Conservation (phyloP, 2,888 invertebrate genomes). For the Athrips mouffetella region DNA sequence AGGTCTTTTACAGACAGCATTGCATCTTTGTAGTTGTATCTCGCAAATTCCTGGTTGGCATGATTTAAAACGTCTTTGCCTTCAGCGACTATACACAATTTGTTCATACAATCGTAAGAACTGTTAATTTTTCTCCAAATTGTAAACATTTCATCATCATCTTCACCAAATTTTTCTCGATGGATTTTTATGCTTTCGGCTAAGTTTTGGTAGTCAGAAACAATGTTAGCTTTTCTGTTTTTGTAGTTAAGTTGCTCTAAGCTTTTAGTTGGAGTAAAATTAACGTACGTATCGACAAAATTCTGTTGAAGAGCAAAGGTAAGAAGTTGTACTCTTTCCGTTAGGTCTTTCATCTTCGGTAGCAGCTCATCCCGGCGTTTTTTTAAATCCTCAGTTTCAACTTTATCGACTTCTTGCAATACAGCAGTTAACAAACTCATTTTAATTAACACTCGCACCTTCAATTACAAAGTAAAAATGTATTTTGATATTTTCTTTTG, state of each 20-base stretch:
- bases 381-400: constrained; percentile 48
- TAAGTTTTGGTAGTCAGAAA: constrained; percentile 42
- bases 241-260: constrained; percentile 64
- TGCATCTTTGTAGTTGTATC: constrained; percentile 57
- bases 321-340: constrained; percentile 58
- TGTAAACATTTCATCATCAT: constrained; percentile 50
- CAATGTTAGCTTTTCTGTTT: constrained; percentile 54
- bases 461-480: too few relatives aligned
- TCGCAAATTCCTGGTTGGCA: constrained; percentile 59
- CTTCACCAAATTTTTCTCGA: constrained; percentile 36
- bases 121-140: constrained; percentile 43
- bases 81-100: constrained; percentile 50
- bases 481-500: too few relatives aligned
- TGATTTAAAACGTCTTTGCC: constrained; percentile 51
- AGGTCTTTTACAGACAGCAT: constrained; percentile 49
- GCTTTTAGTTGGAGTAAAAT: constrained; percentile 58
- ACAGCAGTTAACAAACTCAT: constrained; percentile 67
- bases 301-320: constrained; percentile 65
- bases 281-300: constrained; percentile 55
- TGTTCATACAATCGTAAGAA: constrained; percentile 41
- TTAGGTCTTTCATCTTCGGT: constrained; percentile 51
- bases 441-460: too few relatives aligned
- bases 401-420: constrained; percentile 57
- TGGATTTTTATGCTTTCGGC: constrained; percentile 38
- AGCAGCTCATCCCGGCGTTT: constrained; percentile 51